Evolutionary conservation across 2,113 vertebrate species (phyloP).

Genomic region (Brachyhypopomus occidentalis): DNA sequence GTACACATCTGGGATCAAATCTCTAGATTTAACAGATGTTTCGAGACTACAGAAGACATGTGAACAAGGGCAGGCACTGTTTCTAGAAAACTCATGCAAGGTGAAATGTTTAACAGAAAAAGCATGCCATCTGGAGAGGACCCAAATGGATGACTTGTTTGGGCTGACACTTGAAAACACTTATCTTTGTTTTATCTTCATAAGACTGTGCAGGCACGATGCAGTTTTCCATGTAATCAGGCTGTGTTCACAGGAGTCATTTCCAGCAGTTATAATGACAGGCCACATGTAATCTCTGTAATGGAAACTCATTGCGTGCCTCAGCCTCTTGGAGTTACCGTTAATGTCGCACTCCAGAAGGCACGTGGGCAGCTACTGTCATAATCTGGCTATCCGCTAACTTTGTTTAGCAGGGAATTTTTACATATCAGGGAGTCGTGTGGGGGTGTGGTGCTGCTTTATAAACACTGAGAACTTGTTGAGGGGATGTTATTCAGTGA

Average conservation of each 20-base stretch:
- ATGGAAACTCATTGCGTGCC: neutral
- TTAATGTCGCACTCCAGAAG: neutral
- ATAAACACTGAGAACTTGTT: neutral
- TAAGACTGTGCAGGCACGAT: no score
- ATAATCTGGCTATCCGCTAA: neutral
- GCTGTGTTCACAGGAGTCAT: no score
- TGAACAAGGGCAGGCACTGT: neutral
- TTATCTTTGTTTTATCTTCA: no score
- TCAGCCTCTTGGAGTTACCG: neutral
- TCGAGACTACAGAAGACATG: conserved; percentile 23
- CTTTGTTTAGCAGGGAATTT: neutral
- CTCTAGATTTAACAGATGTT: conserved; percentile 3
- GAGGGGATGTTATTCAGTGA: neutral
- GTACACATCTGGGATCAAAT: conserved; percentile 13
- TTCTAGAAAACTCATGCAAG: neutral
- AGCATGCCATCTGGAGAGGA: neutral
- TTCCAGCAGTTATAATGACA: no score
- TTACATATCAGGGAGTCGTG: neutral
- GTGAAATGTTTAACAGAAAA: neutral
- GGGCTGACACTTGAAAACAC: no score
- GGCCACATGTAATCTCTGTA: neutral
- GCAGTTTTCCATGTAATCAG: no score
- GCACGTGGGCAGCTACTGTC: neutral
- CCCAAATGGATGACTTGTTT: no score
- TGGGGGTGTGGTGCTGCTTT: neutral